Evolutionary conservation across 2,888 invertebrate species (phyloP).

Genomic region (Emmelina monodactyla): DNA sequence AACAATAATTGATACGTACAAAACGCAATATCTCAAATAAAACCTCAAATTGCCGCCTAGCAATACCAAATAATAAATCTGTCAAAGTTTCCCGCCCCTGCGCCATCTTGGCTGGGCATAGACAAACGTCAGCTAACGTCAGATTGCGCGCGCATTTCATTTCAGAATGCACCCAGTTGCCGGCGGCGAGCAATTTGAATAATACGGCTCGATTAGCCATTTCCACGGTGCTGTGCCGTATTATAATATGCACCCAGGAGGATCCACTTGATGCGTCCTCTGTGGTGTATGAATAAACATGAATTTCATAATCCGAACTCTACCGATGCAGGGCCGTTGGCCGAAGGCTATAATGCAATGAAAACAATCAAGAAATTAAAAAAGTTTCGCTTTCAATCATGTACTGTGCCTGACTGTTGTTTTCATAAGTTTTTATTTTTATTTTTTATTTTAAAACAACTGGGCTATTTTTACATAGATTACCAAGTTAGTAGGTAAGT

Average conservation of each 20-base stretch:
- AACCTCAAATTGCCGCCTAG: slow-evolving; percentile 7
- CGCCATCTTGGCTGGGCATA: slow-evolving; percentile 18
- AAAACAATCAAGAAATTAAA: neutral
- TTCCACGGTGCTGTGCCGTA: slow-evolving; percentile 21
- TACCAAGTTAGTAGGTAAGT: too few species aligned
- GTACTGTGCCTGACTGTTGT: too few species aligned
- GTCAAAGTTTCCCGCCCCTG: slow-evolving; percentile 18
- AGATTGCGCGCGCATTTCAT: slow-evolving; percentile 17
- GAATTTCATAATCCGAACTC: slow-evolving; percentile 1
- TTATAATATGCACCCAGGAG: slow-evolving; percentile 20
- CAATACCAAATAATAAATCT: slow-evolving; percentile 8
- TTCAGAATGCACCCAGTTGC: slow-evolving; percentile 19
- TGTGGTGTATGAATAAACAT: neutral
- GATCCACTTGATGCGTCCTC: neutral
- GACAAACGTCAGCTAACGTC: slow-evolving; percentile 12
- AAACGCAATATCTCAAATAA: neutral
- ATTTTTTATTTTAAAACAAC: too few species aligned
- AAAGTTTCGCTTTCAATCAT: too few species aligned
- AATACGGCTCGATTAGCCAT: slow-evolving; percentile 31
- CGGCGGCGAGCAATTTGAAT: slow-evolving; percentile 32
- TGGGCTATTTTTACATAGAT: too few species aligned
- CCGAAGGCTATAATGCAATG: neutral
- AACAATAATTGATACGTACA: too few species aligned
- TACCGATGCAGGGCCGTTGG: neutral
- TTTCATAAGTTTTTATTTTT: too few species aligned